Conservation (phyloP, 2,113 vertebrate genomes). For the Trochalopteron elliotii region DNA sequence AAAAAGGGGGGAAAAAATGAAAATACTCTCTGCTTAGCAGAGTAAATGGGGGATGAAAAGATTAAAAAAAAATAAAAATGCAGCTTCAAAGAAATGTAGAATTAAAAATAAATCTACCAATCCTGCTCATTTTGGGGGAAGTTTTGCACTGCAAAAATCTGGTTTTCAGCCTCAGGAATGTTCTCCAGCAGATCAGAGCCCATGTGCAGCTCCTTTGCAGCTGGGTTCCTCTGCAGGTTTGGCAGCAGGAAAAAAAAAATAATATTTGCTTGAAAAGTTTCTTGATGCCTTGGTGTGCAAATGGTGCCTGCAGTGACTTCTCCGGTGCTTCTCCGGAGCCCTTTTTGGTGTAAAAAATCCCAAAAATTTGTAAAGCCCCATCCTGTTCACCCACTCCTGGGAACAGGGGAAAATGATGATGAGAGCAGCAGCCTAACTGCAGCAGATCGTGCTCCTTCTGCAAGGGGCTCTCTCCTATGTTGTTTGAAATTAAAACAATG, state of each 20-base stretch:
- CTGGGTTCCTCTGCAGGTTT: neutral
- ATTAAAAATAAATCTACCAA: neutral
- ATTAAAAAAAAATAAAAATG: neutral
- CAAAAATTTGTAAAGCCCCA: neutral
- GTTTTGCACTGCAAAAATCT: neutral
- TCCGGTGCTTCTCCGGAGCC: neutral
- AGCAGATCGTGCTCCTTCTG: neutral
- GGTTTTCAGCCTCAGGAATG: neutral
- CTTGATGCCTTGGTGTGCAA: neutral
- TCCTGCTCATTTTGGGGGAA: neutral
- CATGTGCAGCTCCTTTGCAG: neutral
- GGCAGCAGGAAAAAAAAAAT: neutral
- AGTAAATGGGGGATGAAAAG: neutral
- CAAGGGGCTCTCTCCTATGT: neutral
- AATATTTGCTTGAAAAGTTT: neutral
- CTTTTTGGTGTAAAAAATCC: neutral
- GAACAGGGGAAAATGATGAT: fast-evolving
- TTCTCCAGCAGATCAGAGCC: neutral
- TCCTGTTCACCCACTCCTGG: neutral
- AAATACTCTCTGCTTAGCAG: neutral
- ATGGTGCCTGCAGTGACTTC: neutral
- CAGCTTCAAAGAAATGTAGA: neutral
- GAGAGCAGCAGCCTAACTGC: neutral
- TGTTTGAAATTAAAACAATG: conserved; percentile 45
- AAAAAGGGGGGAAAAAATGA: neutral